Conservation (phyloP, 30 jellyfish, hydroid and myxozoan species). For the Cassiopea xamachana region DNA sequence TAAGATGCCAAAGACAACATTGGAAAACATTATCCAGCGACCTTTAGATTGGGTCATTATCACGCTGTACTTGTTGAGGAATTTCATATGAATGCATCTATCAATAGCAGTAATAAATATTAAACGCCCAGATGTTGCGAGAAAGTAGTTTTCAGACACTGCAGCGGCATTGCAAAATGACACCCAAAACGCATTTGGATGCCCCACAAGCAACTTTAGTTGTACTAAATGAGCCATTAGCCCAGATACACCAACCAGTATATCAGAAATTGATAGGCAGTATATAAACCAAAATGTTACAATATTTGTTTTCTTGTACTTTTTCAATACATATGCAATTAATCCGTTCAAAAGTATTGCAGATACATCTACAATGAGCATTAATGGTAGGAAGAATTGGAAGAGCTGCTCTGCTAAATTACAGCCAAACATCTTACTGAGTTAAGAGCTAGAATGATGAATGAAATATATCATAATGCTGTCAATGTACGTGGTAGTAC, state of each 20-base stretch:
- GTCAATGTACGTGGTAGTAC: not conserved
- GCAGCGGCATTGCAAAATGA: too few relatives aligned
- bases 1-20: not conserved
- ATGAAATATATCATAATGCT: not conserved
- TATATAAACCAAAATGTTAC: not conserved
- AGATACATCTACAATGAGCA: not conserved
- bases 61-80: not conserved
- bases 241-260: not conserved
- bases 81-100: not conserved
- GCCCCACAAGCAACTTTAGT: not conserved
- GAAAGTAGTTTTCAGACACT: not conserved
- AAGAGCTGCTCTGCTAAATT: not conserved
- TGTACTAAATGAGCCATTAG: not conserved
- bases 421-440: not conserved
- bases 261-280: slow-evolving; percentile 5
- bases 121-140: not conserved
- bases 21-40: not conserved
- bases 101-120: not conserved
- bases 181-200: too few relatives aligned
- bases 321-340: not conserved
- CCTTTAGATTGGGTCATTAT: slow-evolving; percentile 1
- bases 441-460: not conserved
- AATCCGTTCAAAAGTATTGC: not conserved
- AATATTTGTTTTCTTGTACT: not conserved
- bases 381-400: not conserved